Evolutionary conservation across 2,113 vertebrate genomes (phyloP).

Genomic region (Odontesthes bonariensis): DNA sequence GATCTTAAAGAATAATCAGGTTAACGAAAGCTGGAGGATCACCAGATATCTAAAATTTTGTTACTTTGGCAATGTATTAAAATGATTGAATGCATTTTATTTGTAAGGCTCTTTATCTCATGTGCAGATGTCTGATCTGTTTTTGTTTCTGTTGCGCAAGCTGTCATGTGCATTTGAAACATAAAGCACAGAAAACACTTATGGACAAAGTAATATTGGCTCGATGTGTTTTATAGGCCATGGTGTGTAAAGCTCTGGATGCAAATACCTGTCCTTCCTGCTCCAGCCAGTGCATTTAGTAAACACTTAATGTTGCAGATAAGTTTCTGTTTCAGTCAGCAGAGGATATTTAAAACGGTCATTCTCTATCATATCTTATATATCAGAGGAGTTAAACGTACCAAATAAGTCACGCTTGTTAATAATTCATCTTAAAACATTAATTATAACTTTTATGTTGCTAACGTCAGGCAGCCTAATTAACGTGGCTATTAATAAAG

Average conservation of each 20-base stretch:
- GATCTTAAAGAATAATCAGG: background rate
- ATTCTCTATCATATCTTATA: too few species aligned
- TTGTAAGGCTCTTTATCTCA: background rate
- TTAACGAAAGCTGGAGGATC: background rate
- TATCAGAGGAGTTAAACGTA: too few species aligned
- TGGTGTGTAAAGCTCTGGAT: background rate
- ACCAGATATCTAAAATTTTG: background rate
- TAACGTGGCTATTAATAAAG: too few species aligned
- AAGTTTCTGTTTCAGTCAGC: slow-evolving; percentile 5
- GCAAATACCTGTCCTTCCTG: background rate
- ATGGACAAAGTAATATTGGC: background rate
- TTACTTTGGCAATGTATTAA: background rate
- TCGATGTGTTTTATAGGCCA: background rate
- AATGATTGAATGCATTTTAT: background rate
- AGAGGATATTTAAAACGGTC: too few species aligned
- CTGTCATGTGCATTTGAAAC: background rate
- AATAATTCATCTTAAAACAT: too few species aligned
- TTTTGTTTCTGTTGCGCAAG: slow-evolving; percentile 3
- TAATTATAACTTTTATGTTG: too few species aligned
- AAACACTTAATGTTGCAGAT: background rate
- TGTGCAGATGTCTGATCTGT: background rate
- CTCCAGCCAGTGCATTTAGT: background rate
- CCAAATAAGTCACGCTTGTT: too few species aligned
- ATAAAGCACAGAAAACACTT: background rate
- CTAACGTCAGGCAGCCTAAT: too few species aligned